Evolutionary conservation across 1,140 invertebrate genomes (phyloP), one percentile per base, ranked within the genome.

Genomic region (Delia radicum): DNA sequence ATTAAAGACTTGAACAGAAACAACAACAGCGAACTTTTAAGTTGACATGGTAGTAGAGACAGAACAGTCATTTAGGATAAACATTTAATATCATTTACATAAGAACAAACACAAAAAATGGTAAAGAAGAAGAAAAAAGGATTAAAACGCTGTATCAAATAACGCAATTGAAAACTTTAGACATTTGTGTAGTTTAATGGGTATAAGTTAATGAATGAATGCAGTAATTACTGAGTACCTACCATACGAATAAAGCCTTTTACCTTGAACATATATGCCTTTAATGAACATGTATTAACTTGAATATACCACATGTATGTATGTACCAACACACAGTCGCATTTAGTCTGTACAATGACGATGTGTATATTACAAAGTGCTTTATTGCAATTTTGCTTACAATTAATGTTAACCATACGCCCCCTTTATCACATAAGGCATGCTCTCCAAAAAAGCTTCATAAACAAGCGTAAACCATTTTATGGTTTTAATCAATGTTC

Each of bases 401-500:
- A 55, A 55, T 55, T 55, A 55, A 55, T 55, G 48, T 55, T 55
- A 55, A 55, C 24, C 48, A 55, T 55, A 55, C 48, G 48, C 48
- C 48, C 48, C 24, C 18, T 21, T 55, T n/a, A n/a, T n/a, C n/a
- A n/a, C n/a, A n/a, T n/a, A n/a, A n/a, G n/a, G n/a, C n/a, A n/a
- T n/a, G n/a, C n/a, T n/a, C n/a, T n/a, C 18, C 48, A 55, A 13
- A 8, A 55, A 55, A 1, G 48, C 21, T 55, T 24, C 7, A 21
- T 55, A 21, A 55, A 69, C n/a, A 18, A 69, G 29, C 24, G 65
- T 69, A 69, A 69, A 69, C 29, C 33, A 69, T 7, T 31, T 69
- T 33, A 37, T 69, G 65, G 65, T 33, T 69, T 69, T 69, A 69
- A 69, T 69, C 65, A 69, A 69, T 69, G 29, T 33, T 29, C 63